Evolutionary conservation across 2,888 invertebrate genomes (phyloP), one percentile per base, ranked within the genome.

Genomic region (Sarcophaga carnaria): DNA sequence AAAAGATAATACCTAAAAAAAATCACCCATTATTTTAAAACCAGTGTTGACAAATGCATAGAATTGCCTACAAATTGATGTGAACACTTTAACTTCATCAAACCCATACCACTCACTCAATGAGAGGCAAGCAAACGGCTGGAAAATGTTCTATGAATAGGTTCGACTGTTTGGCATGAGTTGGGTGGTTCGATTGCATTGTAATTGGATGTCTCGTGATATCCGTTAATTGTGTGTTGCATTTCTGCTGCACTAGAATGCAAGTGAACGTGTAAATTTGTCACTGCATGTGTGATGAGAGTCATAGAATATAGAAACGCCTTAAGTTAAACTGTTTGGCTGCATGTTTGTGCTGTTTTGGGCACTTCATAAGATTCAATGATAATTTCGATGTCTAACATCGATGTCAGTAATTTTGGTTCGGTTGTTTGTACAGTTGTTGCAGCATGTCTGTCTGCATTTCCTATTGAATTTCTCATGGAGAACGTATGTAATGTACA

Each of bases 291-390:
- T 67, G 20, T 3, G 0, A 54, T 67, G 25, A 2, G 17, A n/a
- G 49, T 27, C 71, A 72, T 37, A 37, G 37, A 37, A 37, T 37
- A 72, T 59, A 37, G 59, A 17, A 27, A 59, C 45, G 71, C 71
- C 71, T 72, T 10, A 37, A 72, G 60, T 72, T 25, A 60, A n/a
- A 72, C 54, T 12, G 17, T 14, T n/a, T 45, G n/a, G 37, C 5
- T 60, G n/a, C 20, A 27, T 71, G 27, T 59, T 37, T 27, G 27
- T 5, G 37, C 37, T 37, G 8, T 2, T 37, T 49, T 49, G 49
- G 11, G 14, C 14, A 4, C 14, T 49, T 54, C 17, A 54, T 37
- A 54, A 54, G 54, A 14, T 14, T 54, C 54, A 54, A 54, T 17
- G 37, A 64, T 12, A 27, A 66, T 66, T 66, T 66, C 14, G 66